Base-by-base conservation (phyloP, 2,113 vertebrate species). In the Bolborhynchus lineola region DNA sequence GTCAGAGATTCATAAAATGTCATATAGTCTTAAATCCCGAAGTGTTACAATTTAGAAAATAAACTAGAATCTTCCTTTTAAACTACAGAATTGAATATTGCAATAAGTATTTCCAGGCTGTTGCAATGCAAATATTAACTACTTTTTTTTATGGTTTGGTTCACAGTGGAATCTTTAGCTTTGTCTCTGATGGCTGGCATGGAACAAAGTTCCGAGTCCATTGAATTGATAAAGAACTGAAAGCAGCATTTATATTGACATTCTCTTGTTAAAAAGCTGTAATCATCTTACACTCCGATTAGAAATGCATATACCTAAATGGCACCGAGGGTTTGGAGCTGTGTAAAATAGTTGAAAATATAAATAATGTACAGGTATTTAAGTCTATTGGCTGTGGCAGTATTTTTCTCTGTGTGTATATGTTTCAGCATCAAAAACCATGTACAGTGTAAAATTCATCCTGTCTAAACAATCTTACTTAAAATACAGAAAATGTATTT, bases 141-240 rank as follows among this genome's bases (percentile, higher is more conserved):
- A 13, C 6, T 4, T 59, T 44, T 78, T n/a, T 89, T 78, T 46
- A 44, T 97, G 69, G 31, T 93, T 97, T 97, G 70, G 2, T 93
- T 97, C 20, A 25, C 98, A 99, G 99, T 99, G 99, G 99, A 99
- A 95, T 99, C 99, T 94, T 98, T 99, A 79, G 99, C 99, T 23
- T 98, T 99, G 50, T 99, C 99, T 16, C 98, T 99, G 91, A 99
- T 99, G 99, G 99, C 99, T 21, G 99, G 99, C 55, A 99, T 99
- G 95, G 99, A 99, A 87, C 99, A 99, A 95, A 99, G 98, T 90
- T 98, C 49, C 5, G 50, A 39, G 41, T 57, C 16, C 24, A 16
- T 3, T 71, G 77, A 92, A 41, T 28, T 52, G 26, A 29, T 68
- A 29, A 86, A 83, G 47, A 94, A 63, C 46, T 53, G 46, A 62